These are phyloP conservation scores for Sebastes cheni DNA, from an alignment of 2,797 vertebrate species.

Conservation along the genomic window DNA sequence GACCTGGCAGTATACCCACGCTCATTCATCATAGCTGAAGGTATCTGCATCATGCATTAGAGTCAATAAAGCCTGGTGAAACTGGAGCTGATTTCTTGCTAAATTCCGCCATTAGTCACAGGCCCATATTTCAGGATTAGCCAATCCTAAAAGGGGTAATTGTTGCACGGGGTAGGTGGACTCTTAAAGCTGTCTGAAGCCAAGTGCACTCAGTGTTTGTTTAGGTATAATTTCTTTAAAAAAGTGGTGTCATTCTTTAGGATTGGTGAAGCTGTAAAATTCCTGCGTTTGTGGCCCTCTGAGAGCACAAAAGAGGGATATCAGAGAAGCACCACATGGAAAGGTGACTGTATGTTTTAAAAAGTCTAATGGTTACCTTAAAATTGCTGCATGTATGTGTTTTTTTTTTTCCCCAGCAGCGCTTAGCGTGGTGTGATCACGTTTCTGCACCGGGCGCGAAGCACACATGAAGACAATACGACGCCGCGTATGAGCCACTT, in stretches of 20 bases:
- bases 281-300: conserved; percentile 46
- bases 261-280: conserved; percentile 30
- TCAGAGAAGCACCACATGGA: conserved; percentile 8
- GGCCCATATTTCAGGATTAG: conserved; percentile 87
- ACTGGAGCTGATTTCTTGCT: conserved; percentile 99
- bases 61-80: conserved; percentile 90
- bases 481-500: conserved; percentile 68
- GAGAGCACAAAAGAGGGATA: conserved; percentile 25
- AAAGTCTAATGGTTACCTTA: conserved; percentile 79
- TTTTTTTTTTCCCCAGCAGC: conserved; percentile 14
- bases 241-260: conserved; percentile 42
- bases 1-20: conserved; percentile 59
- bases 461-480: conserved; percentile 54
- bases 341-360: conserved; percentile 53
- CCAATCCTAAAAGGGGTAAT: conserved; percentile 77
- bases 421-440: conserved; percentile 54
- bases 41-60: conserved; percentile 89
- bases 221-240: conserved; percentile 48
- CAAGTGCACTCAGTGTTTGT: conserved; percentile 64
- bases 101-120: conserved; percentile 99
- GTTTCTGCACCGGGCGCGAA: conserved; percentile 61
- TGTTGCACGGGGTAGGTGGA: conserved; percentile 43
- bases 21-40: conserved; percentile 91
- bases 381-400: conserved; percentile 34
- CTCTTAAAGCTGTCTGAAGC: conserved; percentile 48